A percentile compares a stretch with the other conserved stretches of the same genome.
phyloP scores from a whole-genome alignment of 2,797 vertebrate species.

The Antennarius maculatus region DNA sequence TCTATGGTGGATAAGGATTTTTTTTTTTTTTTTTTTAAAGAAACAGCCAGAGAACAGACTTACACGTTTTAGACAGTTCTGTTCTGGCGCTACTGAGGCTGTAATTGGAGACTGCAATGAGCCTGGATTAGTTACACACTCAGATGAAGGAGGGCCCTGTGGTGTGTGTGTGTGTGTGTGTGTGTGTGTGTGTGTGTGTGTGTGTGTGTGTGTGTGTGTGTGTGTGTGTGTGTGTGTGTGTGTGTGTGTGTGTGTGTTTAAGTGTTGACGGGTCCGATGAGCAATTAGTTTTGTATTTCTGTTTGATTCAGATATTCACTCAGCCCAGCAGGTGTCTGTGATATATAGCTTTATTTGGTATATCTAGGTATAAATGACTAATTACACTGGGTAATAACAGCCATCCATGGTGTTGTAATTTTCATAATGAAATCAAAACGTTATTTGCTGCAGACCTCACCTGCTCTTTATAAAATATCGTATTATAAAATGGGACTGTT shows the following conservation, averaged over 20 bases:
- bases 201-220: no score
- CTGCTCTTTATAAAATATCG: background rate
- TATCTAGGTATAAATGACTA: background rate
- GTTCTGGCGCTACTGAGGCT: conserved; percentile 25
- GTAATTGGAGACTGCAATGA: conserved; percentile 16
- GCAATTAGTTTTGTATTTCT: background rate
- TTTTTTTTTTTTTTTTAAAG: conserved; percentile 48
- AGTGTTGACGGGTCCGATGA: background rate
- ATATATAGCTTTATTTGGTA: background rate
- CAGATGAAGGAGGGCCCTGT: no score
- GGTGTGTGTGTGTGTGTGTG: no score
- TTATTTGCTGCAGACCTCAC: background rate
- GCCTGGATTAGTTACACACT: conserved; percentile 22
- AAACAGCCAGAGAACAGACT: conserved; percentile 68
- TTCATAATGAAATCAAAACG: background rate
- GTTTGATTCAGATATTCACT: background rate
- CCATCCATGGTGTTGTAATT: background rate
- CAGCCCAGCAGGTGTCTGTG: background rate
- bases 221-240: no score
- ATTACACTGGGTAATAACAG: background rate
- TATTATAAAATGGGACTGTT: background rate
- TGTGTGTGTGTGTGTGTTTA: no score
- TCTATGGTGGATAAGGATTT: conserved; percentile 57
- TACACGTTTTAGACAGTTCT: conserved; percentile 64
- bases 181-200: no score